These are phyloP conservation scores for Neosilurus hyrtlii DNA, from an alignment of 2,797 vertebrate genomes.

Conservation along the genomic window DNA sequence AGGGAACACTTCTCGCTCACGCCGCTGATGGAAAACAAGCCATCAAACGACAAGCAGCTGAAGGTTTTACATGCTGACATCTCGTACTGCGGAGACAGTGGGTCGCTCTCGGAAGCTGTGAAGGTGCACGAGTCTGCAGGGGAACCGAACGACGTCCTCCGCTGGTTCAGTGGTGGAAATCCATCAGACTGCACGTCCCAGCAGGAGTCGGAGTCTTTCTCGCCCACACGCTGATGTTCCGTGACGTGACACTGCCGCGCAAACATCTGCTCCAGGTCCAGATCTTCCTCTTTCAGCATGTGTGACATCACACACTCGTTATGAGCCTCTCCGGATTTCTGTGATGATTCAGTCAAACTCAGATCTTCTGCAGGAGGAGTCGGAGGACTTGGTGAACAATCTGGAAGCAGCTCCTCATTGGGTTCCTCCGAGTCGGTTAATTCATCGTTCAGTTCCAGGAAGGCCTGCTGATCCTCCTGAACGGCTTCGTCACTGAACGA, in stretches of 20 bases:
- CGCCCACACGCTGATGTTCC: neutral
- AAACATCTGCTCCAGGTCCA: conserved; percentile 47
- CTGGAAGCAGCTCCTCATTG: neutral
- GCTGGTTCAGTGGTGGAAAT: neutral
- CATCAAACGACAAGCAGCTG: conserved; percentile 29
- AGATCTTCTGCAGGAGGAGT: conserved; percentile 10
- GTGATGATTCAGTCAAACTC: neutral
- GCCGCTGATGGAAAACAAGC: conserved; percentile 29
- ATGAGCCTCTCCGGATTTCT: neutral
- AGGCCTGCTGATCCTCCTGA: conserved; percentile 34
- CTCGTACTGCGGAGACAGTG: conserved; percentile 2
- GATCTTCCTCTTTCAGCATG: neutral
- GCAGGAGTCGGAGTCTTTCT: neutral
- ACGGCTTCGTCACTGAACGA: conserved; percentile 67
- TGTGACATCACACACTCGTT: neutral
- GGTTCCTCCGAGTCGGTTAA: conserved; percentile 29
- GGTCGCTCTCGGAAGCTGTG: neutral
- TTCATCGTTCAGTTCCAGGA: conserved; percentile 13
- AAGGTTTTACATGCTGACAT: conserved; percentile 22
- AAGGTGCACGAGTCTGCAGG: conserved; percentile 20
- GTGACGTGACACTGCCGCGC: conserved; percentile 46
- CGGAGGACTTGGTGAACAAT: neutral
- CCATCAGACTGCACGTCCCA: neutral
- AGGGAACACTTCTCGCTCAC: conserved; percentile 8
- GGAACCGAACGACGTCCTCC: conserved; percentile 20